phyloP scores from a whole-genome alignment of 1,140 invertebrate species.

The Magallana ariakensis region DNA sequence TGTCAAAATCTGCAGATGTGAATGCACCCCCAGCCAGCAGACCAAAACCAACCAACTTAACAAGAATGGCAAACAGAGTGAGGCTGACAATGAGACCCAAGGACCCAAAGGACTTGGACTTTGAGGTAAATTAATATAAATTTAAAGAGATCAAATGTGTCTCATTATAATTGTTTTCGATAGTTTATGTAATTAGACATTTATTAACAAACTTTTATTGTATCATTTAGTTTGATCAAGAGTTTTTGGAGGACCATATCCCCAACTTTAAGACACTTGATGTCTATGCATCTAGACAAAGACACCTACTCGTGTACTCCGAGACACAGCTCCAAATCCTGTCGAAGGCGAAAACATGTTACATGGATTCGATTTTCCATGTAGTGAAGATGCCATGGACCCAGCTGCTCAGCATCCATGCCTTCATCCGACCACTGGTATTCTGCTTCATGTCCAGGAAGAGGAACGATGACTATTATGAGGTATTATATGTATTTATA shows the following conservation, averaged over 20 bases:
- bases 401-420: slow-evolving; percentile 53
- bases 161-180: no score
- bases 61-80: neutral
- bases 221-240: no score
- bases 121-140: neutral
- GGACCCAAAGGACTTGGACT: neutral
- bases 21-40: neutral
- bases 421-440: slow-evolving; percentile 45
- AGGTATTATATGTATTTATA: slow-evolving; percentile 26
- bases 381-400: slow-evolving; percentile 49
- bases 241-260: no score
- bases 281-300: no score
- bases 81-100: neutral
- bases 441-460: slow-evolving; percentile 51
- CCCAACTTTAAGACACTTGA: no score
- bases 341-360: slow-evolving; percentile 47
- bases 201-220: no score
- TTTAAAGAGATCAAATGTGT: neutral
- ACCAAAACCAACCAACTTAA: neutral
- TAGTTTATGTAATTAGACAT: no score
- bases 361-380: slow-evolving; percentile 55
- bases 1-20: neutral
- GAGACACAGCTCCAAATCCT: slow-evolving; percentile 40
- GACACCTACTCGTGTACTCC: neutral
- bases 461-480: slow-evolving; percentile 41